Evolutionary conservation across 2,888 invertebrate species (phyloP), one percentile per base, ranked within the genome.

Genomic region (Harpagoxenus sublaevis): DNA sequence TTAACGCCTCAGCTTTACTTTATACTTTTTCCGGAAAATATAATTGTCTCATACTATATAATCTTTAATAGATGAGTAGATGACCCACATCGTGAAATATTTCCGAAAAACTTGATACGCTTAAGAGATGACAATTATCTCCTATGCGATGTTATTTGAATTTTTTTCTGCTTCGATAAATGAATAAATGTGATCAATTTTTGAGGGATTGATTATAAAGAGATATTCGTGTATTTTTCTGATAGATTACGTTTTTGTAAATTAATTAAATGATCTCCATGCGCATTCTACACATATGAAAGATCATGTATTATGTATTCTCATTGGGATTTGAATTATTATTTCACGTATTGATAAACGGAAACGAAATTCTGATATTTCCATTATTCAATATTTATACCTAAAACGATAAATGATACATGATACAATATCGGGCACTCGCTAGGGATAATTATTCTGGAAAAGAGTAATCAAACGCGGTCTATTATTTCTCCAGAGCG

Each of bases 401-500:
- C 74, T 74, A 74, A 74, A 74, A 45, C 45, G 45, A n/a, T 60
- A 45, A 31, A 39, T 57, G 55, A 42, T 42, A 71, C 5, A 23
- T n/a, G 71, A 73, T 18, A 31, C 75, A 51, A 77, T 77, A 65
- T 18, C 39, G 51, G 23, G 23, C 23, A 48, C 6, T 77, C 12
- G 23, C 35, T 2, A 35, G 62, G 62, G 28, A 48, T 62, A 51
- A 77, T 77, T 65, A 65, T 62, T 12, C 28, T 45, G 62, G 31
- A 45, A 62, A 74, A 45, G 65, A 51, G 65, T 65, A 75, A 75
- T 75, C 39, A 75, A 75, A 75, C 65, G 35, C 23, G 75, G 75
- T 15, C 35, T 75, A 75, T 51, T 48, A 63, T 75, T 48, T 68
- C 39, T 55, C 39, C 18, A 68, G 48, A n/a, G 18, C 18, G 12